These are phyloP conservation scores for Syngnathus scovelli DNA, from an alignment of 2,113 vertebrate species.

Conservation along the genomic window DNA sequence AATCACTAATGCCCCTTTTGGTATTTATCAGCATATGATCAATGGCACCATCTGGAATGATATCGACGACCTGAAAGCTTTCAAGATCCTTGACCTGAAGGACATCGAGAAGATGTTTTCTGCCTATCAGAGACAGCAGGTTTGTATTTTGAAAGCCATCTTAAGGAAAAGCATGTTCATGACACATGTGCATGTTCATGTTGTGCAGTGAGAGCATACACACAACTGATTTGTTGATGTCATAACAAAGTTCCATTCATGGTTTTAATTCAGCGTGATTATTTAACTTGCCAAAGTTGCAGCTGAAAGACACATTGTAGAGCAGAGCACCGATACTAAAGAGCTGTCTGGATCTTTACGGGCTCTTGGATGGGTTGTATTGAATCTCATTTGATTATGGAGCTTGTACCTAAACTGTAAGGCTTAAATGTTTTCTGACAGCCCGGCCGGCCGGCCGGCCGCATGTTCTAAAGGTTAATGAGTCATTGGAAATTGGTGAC, in stretches of 20 bases:
- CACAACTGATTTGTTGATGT: neutral
- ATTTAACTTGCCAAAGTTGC: conserved; percentile 17
- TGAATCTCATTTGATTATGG: too few species aligned
- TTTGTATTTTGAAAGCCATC: conserved; percentile 32
- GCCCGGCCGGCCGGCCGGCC: conserved; percentile 19
- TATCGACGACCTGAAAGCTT: conserved; percentile 88
- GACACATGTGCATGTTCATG: neutral
- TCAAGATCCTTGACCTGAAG: conserved; percentile 86
- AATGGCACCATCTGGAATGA: conserved; percentile 91
- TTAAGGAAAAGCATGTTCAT: neutral
- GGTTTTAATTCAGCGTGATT: conserved; percentile 9
- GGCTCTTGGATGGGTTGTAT: conserved; percentile 32
- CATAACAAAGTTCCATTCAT: conserved; percentile 1
- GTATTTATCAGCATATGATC: conserved; percentile 78
- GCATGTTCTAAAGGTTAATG: conserved; percentile 43
- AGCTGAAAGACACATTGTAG: conserved; percentile 48
- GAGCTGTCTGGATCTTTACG: conserved; percentile 26
- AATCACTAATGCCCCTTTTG: neutral
- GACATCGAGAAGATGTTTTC: conserved; percentile 99
- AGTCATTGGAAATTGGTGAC: conserved; percentile 48
- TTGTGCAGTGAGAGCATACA: neutral
- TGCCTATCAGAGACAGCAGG: conserved; percentile 87
- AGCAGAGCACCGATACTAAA: conserved; percentile 10
- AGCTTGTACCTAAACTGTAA: neutral
- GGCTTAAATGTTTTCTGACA: conserved; percentile 28